phyloP scores from a whole-genome alignment of 64 coral and sea anemone species.

The Montipora cactus region DNA sequence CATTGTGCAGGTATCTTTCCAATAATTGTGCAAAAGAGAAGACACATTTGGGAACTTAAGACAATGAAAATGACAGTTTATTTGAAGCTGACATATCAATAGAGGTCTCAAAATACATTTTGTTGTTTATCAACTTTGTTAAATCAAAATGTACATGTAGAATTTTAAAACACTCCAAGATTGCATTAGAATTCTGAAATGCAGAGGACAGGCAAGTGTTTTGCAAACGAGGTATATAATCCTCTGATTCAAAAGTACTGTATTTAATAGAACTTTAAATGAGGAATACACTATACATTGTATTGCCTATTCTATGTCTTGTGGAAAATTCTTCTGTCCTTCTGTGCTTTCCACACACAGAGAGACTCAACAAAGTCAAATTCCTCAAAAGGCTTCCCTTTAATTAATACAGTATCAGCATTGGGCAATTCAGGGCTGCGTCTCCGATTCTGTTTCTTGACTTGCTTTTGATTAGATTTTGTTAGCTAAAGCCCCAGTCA shows the following conservation, averaged over 20 bases:
- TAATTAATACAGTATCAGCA: constrained; percentile 15
- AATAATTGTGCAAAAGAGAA: too few species aligned
- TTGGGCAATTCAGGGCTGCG: constrained; percentile 30
- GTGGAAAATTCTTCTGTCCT: constrained; percentile 22
- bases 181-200: background rate
- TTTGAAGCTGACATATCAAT: constrained; percentile 1
- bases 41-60: too few species aligned
- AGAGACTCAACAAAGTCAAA: constrained; percentile 25
- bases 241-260: constrained; percentile 17
- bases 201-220: constrained; percentile 7
- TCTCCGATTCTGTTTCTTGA: constrained; percentile 36
- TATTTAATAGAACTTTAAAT: constrained; percentile 23
- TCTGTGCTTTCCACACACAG: constrained; percentile 2
- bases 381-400: constrained; percentile 35
- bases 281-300: background rate
- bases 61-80: background rate
- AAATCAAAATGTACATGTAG: background rate
- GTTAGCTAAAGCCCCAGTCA: constrained; percentile 8
- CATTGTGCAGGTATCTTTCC: too few species aligned
- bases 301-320: background rate
- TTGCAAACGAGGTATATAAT: background rate
- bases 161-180: constrained; percentile 2
- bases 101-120: constrained; percentile 3
- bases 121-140: constrained; percentile 12
- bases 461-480: constrained; percentile 35